These are phyloP conservation scores for Muschampia plurimacula DNA, from an alignment of 2,888 invertebrate genomes.

Conservation along the genomic window DNA sequence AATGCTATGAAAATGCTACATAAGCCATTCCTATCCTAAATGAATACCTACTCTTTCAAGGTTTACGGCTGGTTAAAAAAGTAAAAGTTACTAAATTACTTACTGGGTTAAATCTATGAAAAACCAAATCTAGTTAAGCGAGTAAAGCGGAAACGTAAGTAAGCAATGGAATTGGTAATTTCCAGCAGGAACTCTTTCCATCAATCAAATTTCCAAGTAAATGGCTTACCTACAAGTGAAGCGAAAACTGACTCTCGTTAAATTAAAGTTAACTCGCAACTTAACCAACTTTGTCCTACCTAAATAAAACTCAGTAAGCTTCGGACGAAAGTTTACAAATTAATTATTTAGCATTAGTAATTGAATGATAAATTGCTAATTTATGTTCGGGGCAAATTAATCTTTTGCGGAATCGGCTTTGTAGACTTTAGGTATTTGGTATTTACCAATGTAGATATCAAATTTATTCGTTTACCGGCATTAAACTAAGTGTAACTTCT, in stretches of 20 bases:
- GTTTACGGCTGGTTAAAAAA: too few species aligned
- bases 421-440: not conserved
- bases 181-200: constrained; percentile 42
- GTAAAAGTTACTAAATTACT: too few species aligned
- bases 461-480: not conserved
- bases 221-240: constrained; percentile 46
- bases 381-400: constrained; percentile 6
- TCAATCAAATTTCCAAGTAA: constrained; percentile 52
- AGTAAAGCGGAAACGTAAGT: not conserved
- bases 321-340: constrained; percentile 28
- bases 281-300: constrained; percentile 46
- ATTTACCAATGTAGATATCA: not conserved
- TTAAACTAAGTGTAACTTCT: not conserved
- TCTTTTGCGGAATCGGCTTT: constrained; percentile 7
- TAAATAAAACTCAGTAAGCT: constrained; percentile 37
- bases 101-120: not conserved
- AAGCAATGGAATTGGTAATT: constrained; percentile 32
- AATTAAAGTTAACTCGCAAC: constrained; percentile 50
- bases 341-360: constrained; percentile 37
- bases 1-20: too few species aligned
- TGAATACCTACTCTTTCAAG: too few species aligned
- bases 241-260: constrained; percentile 48
- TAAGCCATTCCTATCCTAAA: too few species aligned
- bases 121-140: not conserved
- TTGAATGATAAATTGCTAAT: constrained; percentile 38